Conservation (phyloP, 2,888 invertebrate species). For the Aleiodes leptofemur region DNA sequence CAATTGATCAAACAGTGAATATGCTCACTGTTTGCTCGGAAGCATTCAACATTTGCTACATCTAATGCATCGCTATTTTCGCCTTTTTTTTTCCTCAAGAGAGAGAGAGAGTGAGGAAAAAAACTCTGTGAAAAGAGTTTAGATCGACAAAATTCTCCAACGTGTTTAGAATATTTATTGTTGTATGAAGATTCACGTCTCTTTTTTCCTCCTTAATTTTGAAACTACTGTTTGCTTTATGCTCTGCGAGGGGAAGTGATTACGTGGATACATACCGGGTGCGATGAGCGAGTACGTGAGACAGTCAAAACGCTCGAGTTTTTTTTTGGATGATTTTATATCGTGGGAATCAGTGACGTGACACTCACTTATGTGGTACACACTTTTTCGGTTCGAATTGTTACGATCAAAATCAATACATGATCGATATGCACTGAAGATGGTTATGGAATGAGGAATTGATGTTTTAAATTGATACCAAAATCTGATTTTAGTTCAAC, state of each 20-base stretch:
- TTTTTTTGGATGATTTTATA: constrained; percentile 51
- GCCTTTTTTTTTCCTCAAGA: neutral
- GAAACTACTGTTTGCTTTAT: constrained; percentile 14
- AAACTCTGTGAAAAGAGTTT: constrained; percentile 3
- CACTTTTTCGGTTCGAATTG: constrained; percentile 25
- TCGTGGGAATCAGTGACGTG: constrained; percentile 61
- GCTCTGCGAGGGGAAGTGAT: constrained; percentile 27
- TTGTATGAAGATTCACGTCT: constrained; percentile 8
- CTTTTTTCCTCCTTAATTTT: constrained; percentile 25
- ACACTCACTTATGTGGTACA: constrained; percentile 41
- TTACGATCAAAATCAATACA: constrained; percentile 10
- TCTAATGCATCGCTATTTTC: constrained; percentile 2
- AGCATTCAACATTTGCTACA: constrained; percentile 25
- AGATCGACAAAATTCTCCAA: neutral
- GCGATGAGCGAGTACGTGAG: constrained; percentile 52
- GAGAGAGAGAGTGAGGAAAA: neutral
- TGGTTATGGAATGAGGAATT: neutral
- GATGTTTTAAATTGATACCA: too few relatives aligned
- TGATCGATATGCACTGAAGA: constrained; percentile 37
- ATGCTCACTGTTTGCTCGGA: constrained; percentile 20
- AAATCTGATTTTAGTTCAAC: too few relatives aligned
- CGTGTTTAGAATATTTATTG: constrained; percentile 31
- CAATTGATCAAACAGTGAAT: constrained; percentile 34
- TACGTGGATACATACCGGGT: constrained; percentile 55
- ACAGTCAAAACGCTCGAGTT: constrained; percentile 49